These are phyloP conservation scores for Drosophila virilis DNA, from an alignment of 1,140 invertebrate species.

Conservation along the genomic window DNA sequence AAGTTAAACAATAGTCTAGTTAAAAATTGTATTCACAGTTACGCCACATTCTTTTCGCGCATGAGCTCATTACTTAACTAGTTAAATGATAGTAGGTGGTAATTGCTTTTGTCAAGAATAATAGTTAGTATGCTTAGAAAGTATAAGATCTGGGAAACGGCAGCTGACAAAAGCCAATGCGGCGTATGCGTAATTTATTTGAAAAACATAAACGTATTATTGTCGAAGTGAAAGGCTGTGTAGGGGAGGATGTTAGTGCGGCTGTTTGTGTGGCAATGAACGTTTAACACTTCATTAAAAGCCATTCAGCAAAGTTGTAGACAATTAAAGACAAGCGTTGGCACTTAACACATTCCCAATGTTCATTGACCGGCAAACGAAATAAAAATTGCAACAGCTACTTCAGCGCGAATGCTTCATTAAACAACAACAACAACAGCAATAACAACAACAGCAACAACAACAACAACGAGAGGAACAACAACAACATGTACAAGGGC, in stretches of 20 bases:
- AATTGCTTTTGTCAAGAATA: neutral
- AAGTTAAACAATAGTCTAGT: neutral
- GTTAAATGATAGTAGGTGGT: conserved; percentile 3
- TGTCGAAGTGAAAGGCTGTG: neutral
- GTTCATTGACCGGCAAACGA: conserved; percentile 80
- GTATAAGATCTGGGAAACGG: neutral
- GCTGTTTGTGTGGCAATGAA: conserved; percentile 11
- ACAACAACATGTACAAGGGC: conserved; percentile 28
- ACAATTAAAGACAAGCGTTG: conserved; percentile 71
- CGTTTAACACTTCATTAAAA: conserved; percentile 78
- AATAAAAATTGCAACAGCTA: conserved; percentile 82
- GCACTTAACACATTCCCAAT: conserved; percentile 80
- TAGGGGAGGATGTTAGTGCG: no score
- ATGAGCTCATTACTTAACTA: no score
- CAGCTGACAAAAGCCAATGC: neutral
- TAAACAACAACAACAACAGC: conserved; percentile 57
- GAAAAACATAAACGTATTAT: conserved; percentile 11
- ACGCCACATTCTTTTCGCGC: no score
- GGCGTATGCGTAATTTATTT: conserved; percentile 24
- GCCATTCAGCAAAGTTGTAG: conserved; percentile 72
- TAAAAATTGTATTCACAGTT: no score
- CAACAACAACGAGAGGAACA: neutral
- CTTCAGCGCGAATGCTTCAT: conserved; percentile 75
- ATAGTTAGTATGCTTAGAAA: neutral
- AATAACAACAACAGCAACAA: conserved; percentile 26